Evolutionary conservation across 2,888 invertebrate species (phyloP), one percentile per base, ranked within the genome.

Genomic region (Eupithecia subumbrata): DNA sequence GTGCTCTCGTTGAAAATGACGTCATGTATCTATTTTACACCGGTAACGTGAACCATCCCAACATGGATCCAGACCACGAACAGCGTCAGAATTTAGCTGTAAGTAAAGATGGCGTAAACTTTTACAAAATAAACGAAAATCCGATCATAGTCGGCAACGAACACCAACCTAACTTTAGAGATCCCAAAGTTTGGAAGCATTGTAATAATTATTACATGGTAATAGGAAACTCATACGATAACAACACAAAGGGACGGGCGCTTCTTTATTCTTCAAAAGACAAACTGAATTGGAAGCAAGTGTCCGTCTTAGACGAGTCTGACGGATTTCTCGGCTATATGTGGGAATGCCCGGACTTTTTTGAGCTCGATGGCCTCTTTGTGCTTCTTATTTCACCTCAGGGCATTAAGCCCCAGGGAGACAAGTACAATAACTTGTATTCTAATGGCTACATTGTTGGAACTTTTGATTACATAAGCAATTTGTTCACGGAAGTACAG

Each of bases 321-420:
- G 85, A 92, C 71, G 92, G 92, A 9, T 82, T 78, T 22, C 85
- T 92, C 1, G 93, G 93, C 1, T 92, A 84, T 63, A 94, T 95
- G 93, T 95, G 91, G 91, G 95, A 95, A 81, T 95, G 95, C 84
- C 95, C 95, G 0, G 95, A 95, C 79, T 92, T 95, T 71, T 95
- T 95, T 60, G 89, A 92, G 79, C 76, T 95, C 0, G 75, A 87
- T 34, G 91, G 90, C 0, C 82, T 85, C 72, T 90, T 84, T 78
- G 83, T 95, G 22, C 82, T 95, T 1, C 78, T 95, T 5, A 88
- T 95, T 73, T 95, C 94, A 8, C 92, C 94, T 0, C 94, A 94
- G 89, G 94, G 95, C 2, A 75, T 95, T 0, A 5, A 82, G 69
- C 77, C 91, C 1, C 80, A 89, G 60, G 77, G 74, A 1, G 72